Evolutionary conservation across 1,140 invertebrate species (phyloP).

Genomic region (Aplysia californica): DNA sequence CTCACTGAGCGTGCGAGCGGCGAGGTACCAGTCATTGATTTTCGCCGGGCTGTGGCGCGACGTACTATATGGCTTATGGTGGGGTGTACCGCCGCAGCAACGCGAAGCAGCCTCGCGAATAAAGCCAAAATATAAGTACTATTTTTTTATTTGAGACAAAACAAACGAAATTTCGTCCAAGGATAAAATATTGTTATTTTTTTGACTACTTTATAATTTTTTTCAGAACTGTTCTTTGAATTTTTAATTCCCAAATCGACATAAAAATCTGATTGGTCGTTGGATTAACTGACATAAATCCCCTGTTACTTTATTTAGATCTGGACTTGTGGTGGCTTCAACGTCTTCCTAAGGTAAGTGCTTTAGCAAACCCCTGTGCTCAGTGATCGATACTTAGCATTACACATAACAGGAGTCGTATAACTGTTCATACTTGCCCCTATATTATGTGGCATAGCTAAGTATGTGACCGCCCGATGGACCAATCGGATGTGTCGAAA

Average conservation of each 20-base stretch:
- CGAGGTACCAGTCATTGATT: constrained; percentile 23
- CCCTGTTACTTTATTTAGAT: constrained; percentile 5
- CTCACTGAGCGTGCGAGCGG: neutral
- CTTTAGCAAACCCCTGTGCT: too few relatives aligned
- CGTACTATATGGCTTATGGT: constrained; percentile 44
- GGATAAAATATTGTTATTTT: too few relatives aligned
- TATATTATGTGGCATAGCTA: constrained; percentile 1
- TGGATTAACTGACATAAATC: neutral
- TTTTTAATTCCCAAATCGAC: too few relatives aligned
- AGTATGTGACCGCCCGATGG: neutral
- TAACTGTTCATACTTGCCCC: neutral
- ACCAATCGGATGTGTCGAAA: constrained; percentile 25
- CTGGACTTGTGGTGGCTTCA: neutral
- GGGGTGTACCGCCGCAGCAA: constrained; percentile 41
- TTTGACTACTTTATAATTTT: too few relatives aligned
- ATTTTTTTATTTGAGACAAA: too few relatives aligned
- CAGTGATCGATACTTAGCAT: too few relatives aligned
- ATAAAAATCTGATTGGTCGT: neutral
- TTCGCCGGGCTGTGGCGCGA: constrained; percentile 20
- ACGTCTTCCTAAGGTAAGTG: neutral
- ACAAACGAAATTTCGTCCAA: too few relatives aligned
- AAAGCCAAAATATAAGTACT: too few relatives aligned
- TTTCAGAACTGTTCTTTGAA: too few relatives aligned
- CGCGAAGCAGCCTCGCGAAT: too few relatives aligned
- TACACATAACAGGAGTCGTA: too few relatives aligned